Evolutionary conservation across 2,113 vertebrate species (phyloP), one percentile per base, ranked within the genome.

Genomic region (Rhegmatorhina hoffmannsi): DNA sequence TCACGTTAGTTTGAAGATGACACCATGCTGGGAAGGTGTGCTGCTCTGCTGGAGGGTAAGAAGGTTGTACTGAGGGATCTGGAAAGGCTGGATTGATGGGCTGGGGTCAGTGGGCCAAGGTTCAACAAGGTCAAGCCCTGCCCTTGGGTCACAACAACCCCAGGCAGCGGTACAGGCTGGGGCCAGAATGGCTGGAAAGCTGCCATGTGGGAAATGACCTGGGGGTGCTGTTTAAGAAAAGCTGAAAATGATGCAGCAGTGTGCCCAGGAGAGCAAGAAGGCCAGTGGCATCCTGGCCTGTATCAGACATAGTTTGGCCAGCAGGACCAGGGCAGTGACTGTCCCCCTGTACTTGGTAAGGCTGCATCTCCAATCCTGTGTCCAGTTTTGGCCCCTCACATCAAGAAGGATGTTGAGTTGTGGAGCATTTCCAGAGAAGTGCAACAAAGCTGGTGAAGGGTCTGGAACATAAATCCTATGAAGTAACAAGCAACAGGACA

Each of bases 341-440:
- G 4, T 29, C 0, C 21, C 3, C 2, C 12, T 89, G 26, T 20
- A 4, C 18, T 67, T 0, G 0, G 15, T 1, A 4, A 24, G 33
- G 16, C 7, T 1, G 2, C 13, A 13, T 4, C 18, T 74, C 4
- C 7, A 43, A 17, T 56, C 1, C 6, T 17, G 0, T 33, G 34
- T 56, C 3, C 31, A 33, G 14, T 56, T 44, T 33, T 77, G 28
- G 28, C 18, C 31, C 21, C 18, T 43, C 26, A 29, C 12, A 38
- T 36, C 59, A 12, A 23, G 38, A 47, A 70, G 10, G 24, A 47
- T 23, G 3, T 46, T 46, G 24, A 26, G 29, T 3, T 62, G 14
- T 70, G 43, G 18, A 19, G 18, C 6, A 1, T 33, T 6, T 84
- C 50, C 33, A n/a, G 24, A 33, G 28, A 53, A 68, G 44, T 29